Percentiles rank a stretch among this genome's conserved stretches.
Evolutionary conservation across 2,888 invertebrate species (phyloP).

Genomic region (Argyra leucocephala): DNA sequence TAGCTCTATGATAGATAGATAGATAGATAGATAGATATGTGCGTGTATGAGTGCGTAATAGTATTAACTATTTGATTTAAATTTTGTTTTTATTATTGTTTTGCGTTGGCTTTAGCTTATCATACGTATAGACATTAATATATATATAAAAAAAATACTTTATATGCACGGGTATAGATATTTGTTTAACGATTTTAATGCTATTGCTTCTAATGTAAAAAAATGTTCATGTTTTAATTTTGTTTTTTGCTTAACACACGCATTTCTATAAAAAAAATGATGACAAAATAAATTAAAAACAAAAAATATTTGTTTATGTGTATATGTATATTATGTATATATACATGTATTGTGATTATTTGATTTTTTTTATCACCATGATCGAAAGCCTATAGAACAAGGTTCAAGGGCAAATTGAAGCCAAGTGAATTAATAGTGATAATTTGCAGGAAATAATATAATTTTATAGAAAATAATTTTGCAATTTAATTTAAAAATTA

Average conservation of each 20-base stretch:
- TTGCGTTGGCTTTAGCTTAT: no score
- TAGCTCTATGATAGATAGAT: no score
- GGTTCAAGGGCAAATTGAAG: conserved; percentile 4
- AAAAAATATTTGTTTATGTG: background rate
- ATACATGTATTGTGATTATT: background rate
- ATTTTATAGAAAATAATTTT: no score
- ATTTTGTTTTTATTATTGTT: background rate
- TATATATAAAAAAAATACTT: no score
- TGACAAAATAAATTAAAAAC: background rate
- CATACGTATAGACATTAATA: no score
- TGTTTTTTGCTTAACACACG: background rate
- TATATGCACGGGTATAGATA: no score
- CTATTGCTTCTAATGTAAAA: no score
- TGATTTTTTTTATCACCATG: background rate
- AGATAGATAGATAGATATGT: no score
- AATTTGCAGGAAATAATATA: background rate
- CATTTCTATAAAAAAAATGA: no score
- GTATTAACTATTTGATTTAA: background rate
- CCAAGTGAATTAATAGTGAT: background rate
- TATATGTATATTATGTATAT: no score
- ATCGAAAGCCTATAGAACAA: conserved; percentile 1
- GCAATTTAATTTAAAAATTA: no score
- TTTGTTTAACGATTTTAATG: no score
- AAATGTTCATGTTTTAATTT: background rate
- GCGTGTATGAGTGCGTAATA: background rate